Evolutionary conservation across 2,113 vertebrate genomes (phyloP), one percentile per base, ranked within the genome.

Genomic region (Lamprotornis superbus): DNA sequence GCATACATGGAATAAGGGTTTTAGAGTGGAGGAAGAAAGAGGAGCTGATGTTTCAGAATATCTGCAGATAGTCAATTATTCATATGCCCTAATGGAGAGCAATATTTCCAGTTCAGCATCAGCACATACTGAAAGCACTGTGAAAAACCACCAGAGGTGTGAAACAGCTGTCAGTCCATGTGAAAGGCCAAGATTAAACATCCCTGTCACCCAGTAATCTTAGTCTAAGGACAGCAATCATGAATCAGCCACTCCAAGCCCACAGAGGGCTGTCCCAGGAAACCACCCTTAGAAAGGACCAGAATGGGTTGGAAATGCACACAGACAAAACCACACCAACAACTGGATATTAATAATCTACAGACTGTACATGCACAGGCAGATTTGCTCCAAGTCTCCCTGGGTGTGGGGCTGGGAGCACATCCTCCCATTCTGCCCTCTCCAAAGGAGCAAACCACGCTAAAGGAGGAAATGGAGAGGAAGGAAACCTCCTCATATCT

Each of bases 401-500:
- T 47, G 67, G 37, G 46, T 37, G 50, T 25, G 71, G n/a, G 76
- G 60, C 67, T 83, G 67, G 24, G 39, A 79, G 21, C 35, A 77
- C 35, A 88, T 86, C 78, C 75, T 93, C 82, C 75, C 83, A 28
- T 77, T 80, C 50, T 42, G 23, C 30, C 59, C 42, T 65, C n/a
- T 52, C 59, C 42, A 67, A 40, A 76, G 10, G 31, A 27, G 11
- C 0, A 0, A 65, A 59, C n/a, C 4, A 1, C 2, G 0, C 31
- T 35, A 33, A 55, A 0, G 0, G 5, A 81, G 81, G 77, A 91
- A 89, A 68, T 0, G 0, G 40, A 44, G 35, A 64, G 79, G 75
- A 93, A 92, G 80, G 83, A 89, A 92, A 57, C 11, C 9, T 40
- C 31, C 91, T 61, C 24, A 23, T 17, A 23, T 20, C 5, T 55